A percentile compares a stretch with the other conserved stretches of the same genome.
These are phyloP conservation scores for Taeniopygia guttata DNA, from an alignment of 2,797 vertebrate genomes.

Conservation along the genomic window DNA sequence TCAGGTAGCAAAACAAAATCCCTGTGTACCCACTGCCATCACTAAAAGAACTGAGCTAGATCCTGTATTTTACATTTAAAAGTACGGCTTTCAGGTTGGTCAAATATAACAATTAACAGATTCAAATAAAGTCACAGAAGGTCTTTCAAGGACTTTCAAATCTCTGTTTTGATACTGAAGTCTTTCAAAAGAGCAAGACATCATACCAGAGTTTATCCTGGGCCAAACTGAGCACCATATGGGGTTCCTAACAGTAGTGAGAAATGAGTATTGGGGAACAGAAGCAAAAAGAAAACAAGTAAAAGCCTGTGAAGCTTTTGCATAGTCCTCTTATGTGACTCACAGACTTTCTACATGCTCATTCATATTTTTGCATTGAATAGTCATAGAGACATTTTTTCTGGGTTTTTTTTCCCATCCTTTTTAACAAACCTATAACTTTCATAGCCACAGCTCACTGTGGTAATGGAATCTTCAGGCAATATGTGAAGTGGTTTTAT, in stretches of 20 bases:
- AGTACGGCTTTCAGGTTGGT: neutral
- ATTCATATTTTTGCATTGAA: neutral
- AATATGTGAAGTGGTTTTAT: accelerated
- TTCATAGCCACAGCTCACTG: neutral
- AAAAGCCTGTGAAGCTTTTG: neutral
- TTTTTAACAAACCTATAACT: neutral
- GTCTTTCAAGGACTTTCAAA: neutral
- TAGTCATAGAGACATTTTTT: neutral
- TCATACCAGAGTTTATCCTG: neutral
- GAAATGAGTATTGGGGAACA: neutral
- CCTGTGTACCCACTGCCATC: neutral
- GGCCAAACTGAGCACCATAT: neutral
- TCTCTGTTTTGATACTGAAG: neutral
- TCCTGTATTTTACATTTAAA: neutral
- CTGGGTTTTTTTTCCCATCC: neutral
- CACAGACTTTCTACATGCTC: neutral
- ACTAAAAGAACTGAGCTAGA: neutral
- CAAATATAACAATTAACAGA: neutral
- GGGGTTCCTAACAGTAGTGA: neutral
- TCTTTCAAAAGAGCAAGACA: neutral
- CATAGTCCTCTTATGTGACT: neutral
- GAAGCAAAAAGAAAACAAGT: neutral
- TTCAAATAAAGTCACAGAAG: neutral
- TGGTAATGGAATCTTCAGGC: neutral
- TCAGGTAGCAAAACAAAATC: conserved; percentile 18